Conservation (phyloP, 2,797 vertebrate genomes). For the Falco peregrinus region DNA sequence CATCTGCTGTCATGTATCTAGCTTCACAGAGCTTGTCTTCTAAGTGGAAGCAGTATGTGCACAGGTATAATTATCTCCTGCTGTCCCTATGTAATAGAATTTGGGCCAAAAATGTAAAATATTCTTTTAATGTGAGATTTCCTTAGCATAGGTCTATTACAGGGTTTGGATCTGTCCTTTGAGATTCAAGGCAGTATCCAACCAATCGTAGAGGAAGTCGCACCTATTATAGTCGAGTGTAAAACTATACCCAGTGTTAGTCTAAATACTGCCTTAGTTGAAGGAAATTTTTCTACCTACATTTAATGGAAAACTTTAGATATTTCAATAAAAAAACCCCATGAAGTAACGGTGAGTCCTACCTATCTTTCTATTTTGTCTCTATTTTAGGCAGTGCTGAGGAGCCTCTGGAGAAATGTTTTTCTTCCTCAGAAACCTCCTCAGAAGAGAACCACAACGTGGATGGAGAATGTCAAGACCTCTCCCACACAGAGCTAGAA, state of each 20-base stretch:
- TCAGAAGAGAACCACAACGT: slow-evolving; percentile 61
- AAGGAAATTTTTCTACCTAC: neutral
- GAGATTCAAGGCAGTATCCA: neutral
- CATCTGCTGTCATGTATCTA: neutral
- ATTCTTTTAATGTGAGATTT: neutral
- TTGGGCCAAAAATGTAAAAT: neutral
- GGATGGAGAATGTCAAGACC: slow-evolving; percentile 60
- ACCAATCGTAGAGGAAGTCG: neutral
- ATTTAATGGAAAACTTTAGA: neutral
- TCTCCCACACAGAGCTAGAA: slow-evolving; percentile 46
- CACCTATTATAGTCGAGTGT: neutral
- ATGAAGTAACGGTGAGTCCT: neutral
- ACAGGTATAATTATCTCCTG: neutral
- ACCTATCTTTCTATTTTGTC: neutral
- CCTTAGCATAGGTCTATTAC: neutral
- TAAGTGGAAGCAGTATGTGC: neutral
- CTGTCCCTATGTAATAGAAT: neutral
- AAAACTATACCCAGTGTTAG: neutral
- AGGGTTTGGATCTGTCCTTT: neutral
- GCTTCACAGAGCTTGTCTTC: neutral
- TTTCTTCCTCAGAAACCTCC: slow-evolving; percentile 72
- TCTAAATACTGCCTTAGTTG: neutral
- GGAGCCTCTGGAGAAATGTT: slow-evolving; percentile 44
- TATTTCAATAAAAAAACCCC: neutral
- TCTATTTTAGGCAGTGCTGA: slow-evolving; percentile 56